Evolutionary conservation across 2,797 vertebrate species (phyloP), one percentile per base, ranked within the genome.

Genomic region (Cichlasoma orientale): DNA sequence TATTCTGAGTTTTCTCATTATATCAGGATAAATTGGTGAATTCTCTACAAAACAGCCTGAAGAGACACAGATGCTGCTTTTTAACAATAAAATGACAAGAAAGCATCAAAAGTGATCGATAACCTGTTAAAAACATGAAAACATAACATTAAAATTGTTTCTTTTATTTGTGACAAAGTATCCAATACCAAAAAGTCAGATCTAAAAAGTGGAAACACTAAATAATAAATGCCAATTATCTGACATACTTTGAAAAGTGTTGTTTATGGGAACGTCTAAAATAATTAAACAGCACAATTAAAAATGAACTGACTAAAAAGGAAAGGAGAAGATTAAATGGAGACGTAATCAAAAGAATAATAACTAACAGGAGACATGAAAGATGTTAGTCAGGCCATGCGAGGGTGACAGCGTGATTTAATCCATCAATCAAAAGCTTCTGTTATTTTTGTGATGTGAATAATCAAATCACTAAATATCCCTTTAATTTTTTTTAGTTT

Each of bases 141-240:
- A 9, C 4, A 3, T 2, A 0, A 18, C 23, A 63, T 63, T 18
- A 0, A 18, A 63, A n/a, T n/a, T n/a, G n/a, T n/a, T n/a, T n/a
- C n/a, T n/a, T n/a, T n/a, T n/a, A n/a, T n/a, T n/a, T 66, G 2
- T 27, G 38, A 44, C 4, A 44, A 44, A 63, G 18, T 63, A 14
- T 25, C 9, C 8, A 23, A 44, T 44, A 11, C 12, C 4, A 41
- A 18, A 25, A 44, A 11, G 3, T 44, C 38, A 44, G 16, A 3
- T 50, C 1, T 19, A 3, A 7, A 50, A 50, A 50, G 7, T 7
- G 0, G 19, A 50, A 50, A 19, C 6, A 18, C 4, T 44, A 18
- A 47, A 63, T 11, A 63, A 61, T 25, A 8, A 63, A 27, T 4
- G 1, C 3, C 8, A 44, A 0, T 16, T 27, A 63, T 63, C 0